Base-by-base conservation (phyloP, 2,797 vertebrate species). In the Anomalospiza imberbis region DNA sequence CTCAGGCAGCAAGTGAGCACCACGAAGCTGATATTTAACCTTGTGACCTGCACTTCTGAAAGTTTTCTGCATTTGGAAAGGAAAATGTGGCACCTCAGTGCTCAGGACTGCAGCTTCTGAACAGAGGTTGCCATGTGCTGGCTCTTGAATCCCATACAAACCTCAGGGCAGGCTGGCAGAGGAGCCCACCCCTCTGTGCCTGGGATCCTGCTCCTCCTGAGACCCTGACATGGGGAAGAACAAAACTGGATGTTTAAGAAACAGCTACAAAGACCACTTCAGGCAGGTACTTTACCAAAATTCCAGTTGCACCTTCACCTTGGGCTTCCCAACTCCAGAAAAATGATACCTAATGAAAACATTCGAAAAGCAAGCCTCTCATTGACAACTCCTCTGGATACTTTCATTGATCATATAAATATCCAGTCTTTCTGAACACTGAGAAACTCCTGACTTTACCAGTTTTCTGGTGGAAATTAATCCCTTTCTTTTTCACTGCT, bases 111-210 rank as follows among this genome's bases (percentile, higher is more conserved):
- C 72, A 57, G 66, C 36, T 71, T 57, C 61, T 76, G 15, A 7
- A 31, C 17, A 78, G 34, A 80, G 29, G 28, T 63, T 60, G 44
- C 34, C 71, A 26, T 12, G 4, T 1, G 19, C 26, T 65, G 53
- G 34, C 57, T 58, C 15, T 7, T 4, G 0, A 77, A 63, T 34
- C 24, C 68, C 2, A 0, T 0, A 3, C 1, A 22, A 55, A 40
- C 0, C 3, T 32, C 22, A n/a, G 38, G 3, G 9, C 21, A 40
- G 58, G 55, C 44, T 60, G 66, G 45, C 48, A 85, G 53, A 72
- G 12, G 34, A 19, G 29, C 21, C 26, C 25, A n/a, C 6, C 7
- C 8, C 16, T 14, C 47, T 28, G 53, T 20, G n/a, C 21, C 47
- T 9, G n/a, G 32, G n/a, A 18, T 50, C 12, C 42, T 3, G 0